phyloP scores from a whole-genome alignment of 1,140 invertebrate genomes.

The Linepithema humile region DNA sequence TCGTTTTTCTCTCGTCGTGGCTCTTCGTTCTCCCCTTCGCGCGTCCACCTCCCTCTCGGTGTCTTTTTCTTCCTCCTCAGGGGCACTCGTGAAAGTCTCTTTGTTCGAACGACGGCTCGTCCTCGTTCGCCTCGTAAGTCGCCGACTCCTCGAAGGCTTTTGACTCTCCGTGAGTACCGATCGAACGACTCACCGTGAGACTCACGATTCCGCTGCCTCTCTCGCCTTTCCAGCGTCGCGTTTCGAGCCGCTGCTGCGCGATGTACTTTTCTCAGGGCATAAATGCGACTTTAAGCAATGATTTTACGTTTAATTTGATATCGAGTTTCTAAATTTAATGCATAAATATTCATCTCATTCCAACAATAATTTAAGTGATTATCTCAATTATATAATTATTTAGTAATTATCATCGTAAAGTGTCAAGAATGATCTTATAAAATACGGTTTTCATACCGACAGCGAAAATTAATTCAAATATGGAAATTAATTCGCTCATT shows the following conservation, averaged over 20 bases:
- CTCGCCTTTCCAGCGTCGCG: conserved; percentile 25
- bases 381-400: neutral
- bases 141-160: conserved; percentile 58
- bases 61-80: conserved; percentile 53
- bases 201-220: conserved; percentile 54
- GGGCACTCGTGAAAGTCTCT: conserved; percentile 54
- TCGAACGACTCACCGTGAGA: conserved; percentile 59
- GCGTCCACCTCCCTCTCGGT: conserved; percentile 21
- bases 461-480: neutral
- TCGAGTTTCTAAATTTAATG: neutral
- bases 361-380: neutral
- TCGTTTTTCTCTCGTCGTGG: conserved; percentile 51
- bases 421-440: neutral
- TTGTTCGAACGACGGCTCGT: conserved; percentile 57
- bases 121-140: conserved; percentile 57
- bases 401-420: neutral
- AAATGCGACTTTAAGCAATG: neutral
- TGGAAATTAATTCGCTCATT: neutral
- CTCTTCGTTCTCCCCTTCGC: conserved; percentile 50
- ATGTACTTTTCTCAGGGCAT: conserved; percentile 41
- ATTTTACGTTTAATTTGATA: neutral
- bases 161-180: conserved; percentile 57
- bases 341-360: neutral
- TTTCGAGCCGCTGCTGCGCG: conserved; percentile 25
- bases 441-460: neutral